Conservation (phyloP, 2,113 vertebrate genomes). For the Verasper variegatus region DNA sequence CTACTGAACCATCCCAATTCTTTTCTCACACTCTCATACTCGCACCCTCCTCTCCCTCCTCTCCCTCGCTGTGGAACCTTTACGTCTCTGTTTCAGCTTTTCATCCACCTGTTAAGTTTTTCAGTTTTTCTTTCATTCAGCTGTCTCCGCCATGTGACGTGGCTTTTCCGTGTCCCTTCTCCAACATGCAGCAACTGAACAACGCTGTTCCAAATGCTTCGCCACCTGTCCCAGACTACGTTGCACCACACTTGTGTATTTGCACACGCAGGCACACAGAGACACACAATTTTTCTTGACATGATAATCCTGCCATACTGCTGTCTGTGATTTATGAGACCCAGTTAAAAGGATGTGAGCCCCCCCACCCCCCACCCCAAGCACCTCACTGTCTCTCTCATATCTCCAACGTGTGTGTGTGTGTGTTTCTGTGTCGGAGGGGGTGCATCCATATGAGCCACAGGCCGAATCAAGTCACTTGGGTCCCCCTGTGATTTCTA, state of each 20-base stretch:
- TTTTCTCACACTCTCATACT: conserved; percentile 39
- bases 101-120: conserved; percentile 57
- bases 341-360: conserved; percentile 69
- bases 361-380: background rate
- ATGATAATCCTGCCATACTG: conserved; percentile 73
- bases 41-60: conserved; percentile 1
- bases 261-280: background rate
- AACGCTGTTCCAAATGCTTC: conserved; percentile 60
- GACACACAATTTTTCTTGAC: conserved; percentile 58
- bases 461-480: conserved; percentile 50
- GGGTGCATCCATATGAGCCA: conserved; percentile 49
- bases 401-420: conserved; percentile 34
- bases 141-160: conserved; percentile 47
- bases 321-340: conserved; percentile 78
- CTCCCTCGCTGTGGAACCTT: conserved; percentile 24
- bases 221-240: conserved; percentile 65
- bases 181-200: conserved; percentile 57
- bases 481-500: conserved; percentile 63
- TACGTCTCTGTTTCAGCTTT: conserved; percentile 51
- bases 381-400: conserved; percentile 24
- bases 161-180: conserved; percentile 52
- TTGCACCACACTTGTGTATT: conserved; percentile 9
- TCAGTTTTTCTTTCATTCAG: conserved; percentile 44
- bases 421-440: background rate
- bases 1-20: conserved; percentile 57